Base-by-base conservation (phyloP, 2,797 vertebrate genomes). In the Eupleurogrammus muticus region DNA sequence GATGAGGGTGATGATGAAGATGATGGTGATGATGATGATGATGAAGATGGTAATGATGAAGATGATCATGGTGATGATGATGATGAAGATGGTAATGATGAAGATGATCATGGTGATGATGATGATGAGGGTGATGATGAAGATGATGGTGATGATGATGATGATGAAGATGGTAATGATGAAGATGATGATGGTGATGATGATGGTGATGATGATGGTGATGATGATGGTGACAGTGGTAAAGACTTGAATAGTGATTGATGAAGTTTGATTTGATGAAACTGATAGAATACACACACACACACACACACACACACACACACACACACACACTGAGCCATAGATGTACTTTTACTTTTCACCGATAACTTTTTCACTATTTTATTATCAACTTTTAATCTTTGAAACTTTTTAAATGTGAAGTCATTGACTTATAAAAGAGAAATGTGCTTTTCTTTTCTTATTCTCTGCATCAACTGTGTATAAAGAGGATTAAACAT, bases 391-490 rank as follows among this genome's bases (percentile, higher is more conserved):
- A 88, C 86, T 86, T 90, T 84, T 80, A 86, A 85, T 85, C 83
- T 90, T 85, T 88, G 66, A 87, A 86, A 90, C 77, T 84, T 90
- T 92, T 90, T 88, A 88, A 90, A 92, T 91, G 81, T 91, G 82
- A 89, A 87, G 70, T 87, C 58, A 84, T 91, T 88, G 78, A 73
- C 83, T 87, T 81, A 79, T 59, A 82, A 84, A 69, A 72, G 73
- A 75, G 32, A 38, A 57, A 72, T 13, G 59, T 75, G 65, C 68
- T 72, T 69, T 65, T 50, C 32, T 28, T 70, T 52, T 63, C 23
- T 53, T 73, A 9, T 56, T 9, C 50, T 70, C 89, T 86, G 80
- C 80, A 76, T 82, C 51, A 74, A 78, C 73, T 85, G 85, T 91
- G 92, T 93, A 92, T 79, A 93, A 90, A 93, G 70, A 87, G 89